phyloP scores from a whole-genome alignment of 2,113 vertebrate species.

The Cinclus mexicanus region DNA sequence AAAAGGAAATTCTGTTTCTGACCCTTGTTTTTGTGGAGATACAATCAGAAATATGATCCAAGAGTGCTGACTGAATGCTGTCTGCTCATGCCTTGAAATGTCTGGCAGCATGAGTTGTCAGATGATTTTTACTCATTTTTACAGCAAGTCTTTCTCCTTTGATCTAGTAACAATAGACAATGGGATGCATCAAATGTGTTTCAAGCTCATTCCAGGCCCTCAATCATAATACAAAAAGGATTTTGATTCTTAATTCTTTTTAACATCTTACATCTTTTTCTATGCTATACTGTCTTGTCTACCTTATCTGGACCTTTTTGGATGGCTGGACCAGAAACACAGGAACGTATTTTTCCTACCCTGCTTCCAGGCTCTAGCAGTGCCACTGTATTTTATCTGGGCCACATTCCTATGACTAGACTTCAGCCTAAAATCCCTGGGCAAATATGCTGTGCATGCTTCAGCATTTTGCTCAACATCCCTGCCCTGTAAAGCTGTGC shows the following conservation, averaged over 20 bases:
- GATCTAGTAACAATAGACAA: slow-evolving; percentile 42
- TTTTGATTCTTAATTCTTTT: slow-evolving; percentile 13
- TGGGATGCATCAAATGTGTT: neutral
- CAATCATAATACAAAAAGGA: neutral
- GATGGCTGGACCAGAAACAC: neutral
- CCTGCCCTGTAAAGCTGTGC: neutral
- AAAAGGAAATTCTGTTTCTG: slow-evolving; percentile 37
- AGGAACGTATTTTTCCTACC: neutral
- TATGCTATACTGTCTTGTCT: neutral
- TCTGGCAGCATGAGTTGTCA: neutral
- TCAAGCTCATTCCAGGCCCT: neutral
- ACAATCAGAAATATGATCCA: slow-evolving; percentile 54
- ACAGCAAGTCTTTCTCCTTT: slow-evolving; percentile 25
- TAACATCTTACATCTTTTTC: neutral
- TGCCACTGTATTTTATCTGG: neutral
- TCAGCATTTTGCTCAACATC: slow-evolving; percentile 46
- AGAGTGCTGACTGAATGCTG: slow-evolving; percentile 27
- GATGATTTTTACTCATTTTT: slow-evolving; percentile 24
- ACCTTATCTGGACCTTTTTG: neutral
- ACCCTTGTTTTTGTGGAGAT: slow-evolving; percentile 25
- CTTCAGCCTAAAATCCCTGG: slow-evolving; percentile 18
- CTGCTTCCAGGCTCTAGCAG: neutral
- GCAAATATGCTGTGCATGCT: neutral
- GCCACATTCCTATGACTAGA: neutral
- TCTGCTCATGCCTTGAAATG: slow-evolving; percentile 27